phyloP scores from a whole-genome alignment of 92 coral and sea anemone genomes.

The Metridium senile region DNA sequence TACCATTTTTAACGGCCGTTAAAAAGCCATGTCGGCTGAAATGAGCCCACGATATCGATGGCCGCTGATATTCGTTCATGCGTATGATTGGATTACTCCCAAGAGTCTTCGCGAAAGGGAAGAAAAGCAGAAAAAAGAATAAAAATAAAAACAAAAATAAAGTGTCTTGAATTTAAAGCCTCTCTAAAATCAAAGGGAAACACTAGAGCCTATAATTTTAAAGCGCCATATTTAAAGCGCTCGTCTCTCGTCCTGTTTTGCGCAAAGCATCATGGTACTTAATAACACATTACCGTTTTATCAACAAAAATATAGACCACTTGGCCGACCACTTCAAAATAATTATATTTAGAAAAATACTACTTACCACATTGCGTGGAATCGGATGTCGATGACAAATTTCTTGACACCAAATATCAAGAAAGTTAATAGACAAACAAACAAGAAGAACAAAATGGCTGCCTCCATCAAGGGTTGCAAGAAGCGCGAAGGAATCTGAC shows the following conservation, averaged over 20 bases:
- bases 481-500: too few relatives aligned
- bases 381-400: neutral
- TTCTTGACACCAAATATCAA: conserved; percentile 7
- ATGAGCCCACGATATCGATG: conserved; percentile 67
- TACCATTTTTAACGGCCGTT: conserved; percentile 88
- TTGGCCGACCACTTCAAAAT: too few relatives aligned
- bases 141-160: neutral
- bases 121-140: neutral
- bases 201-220: too few relatives aligned
- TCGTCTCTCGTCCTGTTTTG: neutral
- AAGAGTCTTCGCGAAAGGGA: neutral
- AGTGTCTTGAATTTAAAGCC: neutral
- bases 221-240: neutral
- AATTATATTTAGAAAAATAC: too few relatives aligned
- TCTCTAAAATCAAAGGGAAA: too few relatives aligned
- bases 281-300: too few relatives aligned
- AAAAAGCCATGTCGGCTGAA: conserved; percentile 50
- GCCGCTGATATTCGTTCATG: conserved; percentile 12
- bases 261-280: neutral
- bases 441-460: neutral
- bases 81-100: neutral
- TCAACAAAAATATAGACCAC: too few relatives aligned
- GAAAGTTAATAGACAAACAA: neutral
- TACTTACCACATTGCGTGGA: conserved; percentile 14
- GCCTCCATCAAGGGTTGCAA: neutral